These are phyloP conservation scores for Apantesis nais DNA, from an alignment of 2,888 invertebrate species.

Conservation along the genomic window DNA sequence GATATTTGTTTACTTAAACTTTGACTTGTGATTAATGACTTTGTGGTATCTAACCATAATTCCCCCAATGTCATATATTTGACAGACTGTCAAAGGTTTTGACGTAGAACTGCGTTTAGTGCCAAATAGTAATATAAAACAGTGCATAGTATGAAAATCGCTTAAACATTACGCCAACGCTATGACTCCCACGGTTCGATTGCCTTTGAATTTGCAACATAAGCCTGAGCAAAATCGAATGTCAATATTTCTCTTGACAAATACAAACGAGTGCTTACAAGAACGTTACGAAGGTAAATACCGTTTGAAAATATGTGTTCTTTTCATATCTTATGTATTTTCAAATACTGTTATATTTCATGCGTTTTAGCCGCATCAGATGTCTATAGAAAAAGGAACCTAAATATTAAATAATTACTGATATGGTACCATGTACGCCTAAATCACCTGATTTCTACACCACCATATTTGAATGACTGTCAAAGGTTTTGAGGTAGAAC, in stretches of 20 bases:
- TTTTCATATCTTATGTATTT: neutral
- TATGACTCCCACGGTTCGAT: neutral
- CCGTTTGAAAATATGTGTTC: slow-evolving; percentile 1
- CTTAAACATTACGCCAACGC: neutral
- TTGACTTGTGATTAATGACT: too few relatives aligned
- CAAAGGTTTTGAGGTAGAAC: too few relatives aligned
- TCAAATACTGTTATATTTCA: neutral
- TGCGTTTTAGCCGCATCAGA: too few relatives aligned
- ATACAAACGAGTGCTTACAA: slow-evolving; percentile 12
- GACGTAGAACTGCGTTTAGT: too few relatives aligned
- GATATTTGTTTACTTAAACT: too few relatives aligned
- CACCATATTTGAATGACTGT: too few relatives aligned
- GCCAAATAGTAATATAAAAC: too few relatives aligned
- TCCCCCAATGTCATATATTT: too few relatives aligned
- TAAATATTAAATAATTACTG: neutral
- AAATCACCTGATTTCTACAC: too few relatives aligned
- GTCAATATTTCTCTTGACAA: slow-evolving; percentile 15
- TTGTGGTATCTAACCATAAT: too few relatives aligned
- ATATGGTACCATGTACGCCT: too few relatives aligned
- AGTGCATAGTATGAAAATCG: neutral
- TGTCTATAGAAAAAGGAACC: neutral
- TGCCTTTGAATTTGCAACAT: neutral
- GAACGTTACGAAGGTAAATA: slow-evolving; percentile 11
- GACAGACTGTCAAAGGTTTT: too few relatives aligned
- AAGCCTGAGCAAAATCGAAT: slow-evolving; percentile 10